Base-by-base conservation (phyloP, 2,113 vertebrate species). In the Peromyscus maniculatus region DNA sequence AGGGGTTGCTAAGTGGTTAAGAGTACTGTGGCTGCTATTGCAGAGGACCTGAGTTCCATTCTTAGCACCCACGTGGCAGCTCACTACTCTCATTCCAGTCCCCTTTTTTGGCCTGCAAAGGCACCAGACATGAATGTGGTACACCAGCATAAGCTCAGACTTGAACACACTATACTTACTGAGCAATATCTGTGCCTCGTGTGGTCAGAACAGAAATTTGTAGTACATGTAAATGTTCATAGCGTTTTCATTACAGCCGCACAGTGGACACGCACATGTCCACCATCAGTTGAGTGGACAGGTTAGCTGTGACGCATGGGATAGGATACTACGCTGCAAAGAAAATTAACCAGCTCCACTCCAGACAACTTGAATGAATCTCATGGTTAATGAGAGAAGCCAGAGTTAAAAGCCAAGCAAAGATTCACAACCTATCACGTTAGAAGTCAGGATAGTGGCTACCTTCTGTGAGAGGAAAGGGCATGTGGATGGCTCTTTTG, bases 351-450 rank as follows among this genome's bases (percentile, higher is more conserved):
- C 19, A 91, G 87, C 92, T 52, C 87, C 82, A 86, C 88, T 92
- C 43, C 49, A 75, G 91, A 94, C 92, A 92, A 93, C 92, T 52
- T 89, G 91, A 87, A 84, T 83, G 91, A 95, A 86, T 78, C 95
- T 96, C 39, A 74, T 80, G 82, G 95, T 96, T 87, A 89, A 87
- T 19, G 0, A 94, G 91, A 94, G 91, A 67, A 94, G 46, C 77
- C 91, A 97, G 72, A 93, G 89, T 87, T 97, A 33, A 59, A 82
- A 96, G 80, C 43, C 55, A 80, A 91, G 89, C 89, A 86, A 75
- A 93, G 71, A 92, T 66, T 57, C 66, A 86, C 52, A 80, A 86
- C 49, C 75, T 72, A 0, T 96, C 66, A 43, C 64, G 66, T n/a
- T 52, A 80, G 79, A 97, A 87, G 80, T 94, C 87, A 93, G 90